Base-by-base conservation (phyloP, 1,140 invertebrate species). In the Drosophila simulans region DNA sequence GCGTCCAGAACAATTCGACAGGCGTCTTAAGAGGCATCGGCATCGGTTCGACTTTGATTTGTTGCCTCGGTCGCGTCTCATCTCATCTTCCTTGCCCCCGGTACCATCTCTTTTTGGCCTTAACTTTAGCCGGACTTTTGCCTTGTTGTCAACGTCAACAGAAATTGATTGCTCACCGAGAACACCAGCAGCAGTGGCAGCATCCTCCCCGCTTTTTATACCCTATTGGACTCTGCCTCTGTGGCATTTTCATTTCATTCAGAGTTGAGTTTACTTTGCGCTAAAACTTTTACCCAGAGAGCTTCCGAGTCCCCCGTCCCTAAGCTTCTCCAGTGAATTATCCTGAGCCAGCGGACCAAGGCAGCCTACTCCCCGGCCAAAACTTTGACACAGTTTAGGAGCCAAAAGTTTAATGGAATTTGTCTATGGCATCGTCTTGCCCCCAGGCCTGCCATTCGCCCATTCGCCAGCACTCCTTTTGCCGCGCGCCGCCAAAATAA, bases 161-260 rank as follows among this genome's bases (percentile, higher is more conserved):
- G 85, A 88, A 88, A 88, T 88, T 88, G 84, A 88, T 88, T 88
- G 84, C 84, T 73, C 83, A 79, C 71, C 83, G 68, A 77, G 62
- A 74, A 65, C 48, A 43, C 49, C 60, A 69, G 62, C 53, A 76
- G 39, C 54, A 58, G 35, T 40, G 49, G n/a, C 34, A 40, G 34
- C 34, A 42, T 15, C 12, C 12, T 27, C 37, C 57, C 42, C 54
- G 13, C 65, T 59, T 53, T 49, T 65, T 62, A 60, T 69, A 77
- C 72, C 82, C 60, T 66, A 82, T 86, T 85, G 80, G 77, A 62
- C 72, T 86, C 72, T 86, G 82, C 78, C 83, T 83, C 83, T 88
- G 83, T 88, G 84, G 83, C 83, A 89, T 89, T 88, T 88, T 88
- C 84, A 88, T 88, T 88, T 88, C 80, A 88, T 88, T 88, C 80